These are phyloP conservation scores for Steinernema feltiae DNA, from an alignment of 1,140 invertebrate species.

Conservation along the genomic window DNA sequence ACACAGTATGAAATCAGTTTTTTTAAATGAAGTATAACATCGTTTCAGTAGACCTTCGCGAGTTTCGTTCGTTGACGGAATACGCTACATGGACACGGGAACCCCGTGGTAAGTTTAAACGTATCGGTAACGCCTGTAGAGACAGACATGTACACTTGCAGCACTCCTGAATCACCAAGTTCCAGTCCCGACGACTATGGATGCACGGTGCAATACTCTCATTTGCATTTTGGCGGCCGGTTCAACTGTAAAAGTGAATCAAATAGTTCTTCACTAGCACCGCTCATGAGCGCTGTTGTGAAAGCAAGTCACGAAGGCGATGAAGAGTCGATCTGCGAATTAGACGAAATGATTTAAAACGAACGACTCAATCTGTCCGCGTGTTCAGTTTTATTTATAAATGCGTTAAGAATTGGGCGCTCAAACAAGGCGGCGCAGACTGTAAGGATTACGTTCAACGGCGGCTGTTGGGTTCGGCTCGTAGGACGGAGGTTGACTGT, in stretches of 20 bases:
- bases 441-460: not conserved
- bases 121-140: not conserved
- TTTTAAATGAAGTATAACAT: not conserved
- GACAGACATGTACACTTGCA: not conserved
- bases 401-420: not conserved
- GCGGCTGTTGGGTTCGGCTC: not conserved
- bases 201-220: not conserved
- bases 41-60: not conserved
- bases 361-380: no score
- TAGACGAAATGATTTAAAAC: not conserved
- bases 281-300: not conserved
- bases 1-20: not conserved
- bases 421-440: not conserved
- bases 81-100: not conserved
- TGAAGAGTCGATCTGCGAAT: not conserved
- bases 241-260: not conserved
- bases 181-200: constrained; percentile 1
- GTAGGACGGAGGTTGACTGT: not conserved
- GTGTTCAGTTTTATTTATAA: not conserved
- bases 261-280: not conserved
- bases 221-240: not conserved
- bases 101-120: not conserved
- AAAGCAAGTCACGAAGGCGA: not conserved
- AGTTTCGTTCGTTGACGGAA: not conserved
- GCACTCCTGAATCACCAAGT: not conserved